These are phyloP conservation scores for Telmatochromis sp. DNA, from an alignment of 2,113 vertebrate genomes.

Conservation along the genomic window DNA sequence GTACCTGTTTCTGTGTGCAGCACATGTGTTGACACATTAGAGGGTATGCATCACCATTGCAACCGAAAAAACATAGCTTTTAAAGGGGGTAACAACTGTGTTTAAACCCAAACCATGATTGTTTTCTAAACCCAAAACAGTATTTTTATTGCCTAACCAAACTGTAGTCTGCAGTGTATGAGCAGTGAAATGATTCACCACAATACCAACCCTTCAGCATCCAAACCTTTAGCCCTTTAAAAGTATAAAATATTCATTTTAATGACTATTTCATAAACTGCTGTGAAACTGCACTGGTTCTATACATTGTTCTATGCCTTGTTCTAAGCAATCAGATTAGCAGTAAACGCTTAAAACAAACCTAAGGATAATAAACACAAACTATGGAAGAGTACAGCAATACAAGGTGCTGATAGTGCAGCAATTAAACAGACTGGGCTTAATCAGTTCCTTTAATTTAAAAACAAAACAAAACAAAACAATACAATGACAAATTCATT, in stretches of 20 bases:
- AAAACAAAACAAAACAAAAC: fast-evolving
- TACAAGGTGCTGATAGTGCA: background rate
- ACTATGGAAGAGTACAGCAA: background rate
- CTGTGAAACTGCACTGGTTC: background rate
- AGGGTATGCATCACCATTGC: background rate
- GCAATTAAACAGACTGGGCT: background rate
- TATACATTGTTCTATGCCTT: background rate
- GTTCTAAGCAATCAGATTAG: background rate
- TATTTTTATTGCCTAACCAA: background rate
- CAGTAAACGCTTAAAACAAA: background rate
- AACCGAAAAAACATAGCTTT: background rate
- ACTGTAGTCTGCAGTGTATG: background rate
- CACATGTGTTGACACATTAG: background rate
- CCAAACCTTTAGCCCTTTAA: background rate
- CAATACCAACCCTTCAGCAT: background rate
- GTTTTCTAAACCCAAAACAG: background rate
- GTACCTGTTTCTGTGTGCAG: background rate
- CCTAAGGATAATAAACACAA: background rate
- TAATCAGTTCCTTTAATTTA: background rate
- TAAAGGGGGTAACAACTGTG: background rate
- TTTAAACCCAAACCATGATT: background rate
- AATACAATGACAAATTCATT: background rate
- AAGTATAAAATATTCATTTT: background rate
- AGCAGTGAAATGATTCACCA: background rate
- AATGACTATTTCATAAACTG: background rate